Evolutionary conservation across 2,888 invertebrate genomes (phyloP).

Genomic region (Nomada fucata): DNA sequence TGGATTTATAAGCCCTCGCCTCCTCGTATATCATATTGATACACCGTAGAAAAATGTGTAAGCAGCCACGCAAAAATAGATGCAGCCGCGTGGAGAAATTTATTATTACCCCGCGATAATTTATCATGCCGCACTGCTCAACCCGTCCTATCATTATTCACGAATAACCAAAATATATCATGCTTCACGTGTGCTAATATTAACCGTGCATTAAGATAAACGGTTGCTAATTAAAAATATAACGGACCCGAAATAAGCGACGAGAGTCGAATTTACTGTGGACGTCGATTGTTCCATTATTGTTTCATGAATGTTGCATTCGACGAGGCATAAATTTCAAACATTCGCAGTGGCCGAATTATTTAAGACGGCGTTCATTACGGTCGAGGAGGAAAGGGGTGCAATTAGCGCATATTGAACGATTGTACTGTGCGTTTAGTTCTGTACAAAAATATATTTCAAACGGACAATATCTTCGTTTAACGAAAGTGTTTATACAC

Average conservation of each 20-base stretch:
- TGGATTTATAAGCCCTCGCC: constrained; percentile 58
- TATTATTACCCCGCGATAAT: constrained; percentile 18
- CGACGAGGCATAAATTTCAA: too few relatives aligned
- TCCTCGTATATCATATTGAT: constrained; percentile 38
- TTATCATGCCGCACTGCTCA: neutral
- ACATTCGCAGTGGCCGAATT: too few relatives aligned
- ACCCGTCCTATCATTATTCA: neutral
- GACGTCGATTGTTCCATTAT: too few relatives aligned
- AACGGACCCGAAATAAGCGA: neutral
- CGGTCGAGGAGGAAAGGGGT: too few relatives aligned
- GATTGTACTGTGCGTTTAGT: too few relatives aligned
- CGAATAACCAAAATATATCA: neutral
- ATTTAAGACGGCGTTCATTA: too few relatives aligned
- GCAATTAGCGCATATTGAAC: too few relatives aligned
- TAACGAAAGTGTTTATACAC: too few relatives aligned
- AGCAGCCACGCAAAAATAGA: constrained; percentile 15
- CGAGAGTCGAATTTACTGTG: neutral
- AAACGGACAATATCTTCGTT: too few relatives aligned
- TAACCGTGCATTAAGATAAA: neutral
- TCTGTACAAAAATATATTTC: too few relatives aligned
- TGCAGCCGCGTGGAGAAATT: neutral
- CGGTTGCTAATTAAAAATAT: neutral
- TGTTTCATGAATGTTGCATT: too few relatives aligned
- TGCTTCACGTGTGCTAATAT: neutral
- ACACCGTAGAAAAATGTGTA: constrained; percentile 30